phyloP scores from a whole-genome alignment of 2,888 invertebrate genomes.

The Campoplex nolae region DNA sequence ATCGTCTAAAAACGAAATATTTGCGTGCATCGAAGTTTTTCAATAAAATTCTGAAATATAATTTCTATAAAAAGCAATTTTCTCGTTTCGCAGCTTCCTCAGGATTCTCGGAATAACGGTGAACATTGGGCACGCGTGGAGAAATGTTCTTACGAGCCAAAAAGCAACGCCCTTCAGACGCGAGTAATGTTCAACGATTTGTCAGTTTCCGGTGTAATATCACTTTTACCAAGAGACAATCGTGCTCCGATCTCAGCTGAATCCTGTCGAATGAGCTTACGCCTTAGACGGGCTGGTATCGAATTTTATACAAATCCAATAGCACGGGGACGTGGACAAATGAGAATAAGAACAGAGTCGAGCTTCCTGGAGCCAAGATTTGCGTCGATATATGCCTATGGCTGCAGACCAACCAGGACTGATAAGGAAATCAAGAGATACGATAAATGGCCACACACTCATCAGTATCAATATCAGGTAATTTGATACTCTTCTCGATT shows the following conservation, averaged over 20 bases:
- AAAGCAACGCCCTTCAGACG: constrained; percentile 91
- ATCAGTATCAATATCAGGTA: constrained; percentile 44
- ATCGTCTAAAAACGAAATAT: too few relatives aligned
- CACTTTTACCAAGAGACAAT: constrained; percentile 84
- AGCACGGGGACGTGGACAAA: constrained; percentile 89
- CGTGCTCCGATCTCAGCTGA: constrained; percentile 81
- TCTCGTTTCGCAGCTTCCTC: constrained; percentile 74
- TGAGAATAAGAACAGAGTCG: constrained; percentile 92
- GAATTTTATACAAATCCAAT: constrained; percentile 90
- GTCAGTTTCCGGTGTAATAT: constrained; percentile 91
- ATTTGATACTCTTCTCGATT: too few relatives aligned
- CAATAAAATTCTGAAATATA: too few relatives aligned
- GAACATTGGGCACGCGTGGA: constrained; percentile 87
- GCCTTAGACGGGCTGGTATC: constrained; percentile 91
- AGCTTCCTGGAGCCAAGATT: constrained; percentile 94
- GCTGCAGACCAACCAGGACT: constrained; percentile 87
- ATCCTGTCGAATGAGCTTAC: constrained; percentile 92
- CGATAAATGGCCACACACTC: constrained; percentile 77
- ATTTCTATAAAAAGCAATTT: too few relatives aligned
- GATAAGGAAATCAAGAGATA: constrained; percentile 81
- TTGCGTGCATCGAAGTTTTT: too few relatives aligned
- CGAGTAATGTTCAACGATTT: constrained; percentile 92
- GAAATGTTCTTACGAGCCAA: constrained; percentile 91
- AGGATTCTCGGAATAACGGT: constrained; percentile 72
- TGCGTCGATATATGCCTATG: constrained; percentile 94